Percentiles rank a stretch among this genome's conserved stretches.
These are phyloP conservation scores for Anagyrus pseudococci DNA, from an alignment of 2,888 invertebrate species.

Conservation along the genomic window DNA sequence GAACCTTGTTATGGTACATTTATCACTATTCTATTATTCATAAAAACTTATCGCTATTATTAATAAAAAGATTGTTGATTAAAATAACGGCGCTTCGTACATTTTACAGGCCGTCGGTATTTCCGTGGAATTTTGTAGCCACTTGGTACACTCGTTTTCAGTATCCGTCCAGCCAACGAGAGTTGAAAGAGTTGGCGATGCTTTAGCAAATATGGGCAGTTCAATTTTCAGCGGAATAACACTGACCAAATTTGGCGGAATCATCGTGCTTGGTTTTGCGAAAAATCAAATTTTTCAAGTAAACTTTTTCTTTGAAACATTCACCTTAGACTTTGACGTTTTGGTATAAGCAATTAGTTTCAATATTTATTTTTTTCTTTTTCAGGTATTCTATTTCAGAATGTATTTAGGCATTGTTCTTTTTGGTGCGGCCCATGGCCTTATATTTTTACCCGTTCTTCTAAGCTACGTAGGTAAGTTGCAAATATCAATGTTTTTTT, in stretches of 20 bases:
- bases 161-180: conserved; percentile 77
- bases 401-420: conserved; percentile 98
- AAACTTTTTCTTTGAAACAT: conserved; percentile 1
- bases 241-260: conserved; percentile 96
- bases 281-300: conserved; percentile 96
- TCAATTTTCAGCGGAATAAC: conserved; percentile 98
- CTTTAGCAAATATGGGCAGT: conserved; percentile 86
- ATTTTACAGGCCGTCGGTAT: conserved; percentile 93
- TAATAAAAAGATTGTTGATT: background rate
- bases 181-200: conserved; percentile 79
- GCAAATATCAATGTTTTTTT: background rate
- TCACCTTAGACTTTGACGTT: background rate
- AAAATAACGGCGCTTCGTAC: too few relatives aligned
- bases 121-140: conserved; percentile 98
- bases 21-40: conserved; percentile 6
- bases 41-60: too few relatives aligned
- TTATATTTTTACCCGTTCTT: conserved; percentile 96
- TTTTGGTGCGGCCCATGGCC: conserved; percentile 95
- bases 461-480: conserved; percentile 93
- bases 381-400: conserved; percentile 89
- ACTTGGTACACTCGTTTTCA: conserved; percentile 92
- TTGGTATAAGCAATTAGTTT: background rate
- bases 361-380: conserved; percentile 21
- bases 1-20: conserved; percentile 87
- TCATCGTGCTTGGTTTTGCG: conserved; percentile 94